phyloP scores from a whole-genome alignment of 2,797 vertebrate species.

The Otolemur crassicaudatus region DNA sequence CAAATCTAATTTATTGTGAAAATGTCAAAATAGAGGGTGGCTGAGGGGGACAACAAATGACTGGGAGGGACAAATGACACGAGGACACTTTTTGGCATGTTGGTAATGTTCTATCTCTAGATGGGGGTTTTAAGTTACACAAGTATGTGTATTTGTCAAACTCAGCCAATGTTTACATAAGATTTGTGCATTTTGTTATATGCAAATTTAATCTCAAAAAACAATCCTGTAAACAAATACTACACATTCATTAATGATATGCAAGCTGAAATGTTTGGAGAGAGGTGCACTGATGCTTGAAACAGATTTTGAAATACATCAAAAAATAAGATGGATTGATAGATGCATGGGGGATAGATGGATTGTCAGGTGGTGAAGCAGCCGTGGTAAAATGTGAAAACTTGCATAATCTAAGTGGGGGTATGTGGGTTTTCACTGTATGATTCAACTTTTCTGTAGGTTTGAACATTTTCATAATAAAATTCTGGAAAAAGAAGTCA shows the following conservation, averaged over 20 bases:
- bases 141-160: constrained; percentile 31
- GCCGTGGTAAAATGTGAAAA: not conserved
- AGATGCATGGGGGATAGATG: not conserved
- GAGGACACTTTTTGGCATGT: not conserved
- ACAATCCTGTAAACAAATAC: constrained; percentile 1
- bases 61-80: not conserved
- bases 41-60: not conserved
- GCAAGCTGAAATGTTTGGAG: not conserved
- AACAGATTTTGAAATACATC: not conserved
- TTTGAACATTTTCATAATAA: constrained; percentile 28
- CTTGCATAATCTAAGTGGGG: not conserved
- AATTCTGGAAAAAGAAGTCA: not conserved
- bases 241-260: not conserved
- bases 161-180: not conserved
- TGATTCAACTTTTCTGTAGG: not conserved
- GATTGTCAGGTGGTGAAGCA: not conserved
- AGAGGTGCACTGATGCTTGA: not conserved
- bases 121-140: not conserved
- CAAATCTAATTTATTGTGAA: not conserved
- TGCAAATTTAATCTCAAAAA: constrained; percentile 17
- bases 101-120: not conserved
- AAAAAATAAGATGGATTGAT: not conserved
- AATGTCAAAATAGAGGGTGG: not conserved
- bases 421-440: not conserved
- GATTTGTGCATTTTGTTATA: not conserved